phyloP scores from a whole-genome alignment of 2,797 vertebrate species.

The Alauda arvensis region DNA sequence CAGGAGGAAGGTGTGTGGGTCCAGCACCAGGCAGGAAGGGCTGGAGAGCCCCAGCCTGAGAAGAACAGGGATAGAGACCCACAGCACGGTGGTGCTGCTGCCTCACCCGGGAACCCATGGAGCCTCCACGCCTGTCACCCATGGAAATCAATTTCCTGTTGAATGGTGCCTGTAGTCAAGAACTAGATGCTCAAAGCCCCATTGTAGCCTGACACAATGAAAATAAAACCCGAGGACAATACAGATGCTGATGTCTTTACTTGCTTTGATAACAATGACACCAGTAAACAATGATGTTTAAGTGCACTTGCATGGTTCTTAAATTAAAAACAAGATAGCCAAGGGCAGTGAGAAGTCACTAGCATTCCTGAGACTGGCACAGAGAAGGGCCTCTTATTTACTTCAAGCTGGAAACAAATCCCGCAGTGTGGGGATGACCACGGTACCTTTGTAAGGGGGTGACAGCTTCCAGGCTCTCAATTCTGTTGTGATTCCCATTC shows the following conservation, averaged over 20 bases:
- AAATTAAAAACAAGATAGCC: slow-evolving; percentile 69
- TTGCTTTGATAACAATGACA: slow-evolving; percentile 67
- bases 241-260: slow-evolving; percentile 64
- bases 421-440: neutral
- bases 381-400: slow-evolving; percentile 23
- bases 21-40: neutral
- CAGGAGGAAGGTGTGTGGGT: neutral
- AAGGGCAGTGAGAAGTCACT: slow-evolving; percentile 56
- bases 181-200: slow-evolving; percentile 48
- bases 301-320: slow-evolving; percentile 60
- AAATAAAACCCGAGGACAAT: slow-evolving; percentile 61
- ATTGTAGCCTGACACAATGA: slow-evolving; percentile 54
- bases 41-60: neutral
- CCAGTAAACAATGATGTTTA: slow-evolving; percentile 65
- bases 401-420: slow-evolving; percentile 46
- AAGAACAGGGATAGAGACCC: neutral
- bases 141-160: slow-evolving; percentile 56
- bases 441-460: neutral
- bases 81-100: neutral
- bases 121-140: slow-evolving; percentile 44
- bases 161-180: slow-evolving; percentile 59
- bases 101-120: neutral
- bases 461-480: slow-evolving; percentile 17
- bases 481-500: neutral
- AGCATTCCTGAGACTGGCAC: slow-evolving; percentile 33